Conservation (phyloP, 2,797 vertebrate genomes). For the Betta splendens region DNA sequence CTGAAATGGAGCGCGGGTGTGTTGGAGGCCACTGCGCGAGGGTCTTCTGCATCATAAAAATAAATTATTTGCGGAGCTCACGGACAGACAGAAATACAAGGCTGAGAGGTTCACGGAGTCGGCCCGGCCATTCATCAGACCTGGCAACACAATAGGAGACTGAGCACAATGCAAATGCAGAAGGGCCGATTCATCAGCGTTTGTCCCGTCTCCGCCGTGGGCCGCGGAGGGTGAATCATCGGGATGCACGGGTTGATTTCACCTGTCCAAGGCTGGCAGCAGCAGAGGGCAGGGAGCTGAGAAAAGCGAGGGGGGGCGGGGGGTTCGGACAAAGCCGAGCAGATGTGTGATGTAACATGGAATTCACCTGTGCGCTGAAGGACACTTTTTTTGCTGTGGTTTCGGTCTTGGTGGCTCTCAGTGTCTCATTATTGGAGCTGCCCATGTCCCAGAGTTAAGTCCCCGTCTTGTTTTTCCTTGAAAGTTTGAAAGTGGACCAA, state of each 20-base stretch:
- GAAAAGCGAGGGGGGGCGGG: conserved; percentile 27
- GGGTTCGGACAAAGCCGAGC: conserved; percentile 45
- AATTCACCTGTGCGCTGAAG: conserved; percentile 26
- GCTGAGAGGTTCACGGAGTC: conserved; percentile 23
- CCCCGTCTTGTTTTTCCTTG: conserved; percentile 3
- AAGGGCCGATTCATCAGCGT: conserved; percentile 65
- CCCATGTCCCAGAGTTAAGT: conserved; percentile 1
- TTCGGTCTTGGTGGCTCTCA: not conserved
- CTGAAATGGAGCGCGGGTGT: not conserved
- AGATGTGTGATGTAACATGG: conserved; percentile 33
- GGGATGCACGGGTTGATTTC: conserved; percentile 47
- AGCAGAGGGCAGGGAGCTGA: conserved; percentile 36
- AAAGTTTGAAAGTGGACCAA: conserved; percentile 45
- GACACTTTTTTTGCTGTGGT: conserved; percentile 6
- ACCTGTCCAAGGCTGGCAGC: conserved; percentile 40
- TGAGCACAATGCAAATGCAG: conserved; percentile 67
- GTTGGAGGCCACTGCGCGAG: not conserved
- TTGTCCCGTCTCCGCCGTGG: conserved; percentile 24
- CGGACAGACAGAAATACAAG: conserved; percentile 23
- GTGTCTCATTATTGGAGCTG: conserved; percentile 15
- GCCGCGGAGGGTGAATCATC: conserved; percentile 32
- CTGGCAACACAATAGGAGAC: conserved; percentile 60
- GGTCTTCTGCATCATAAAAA: conserved; percentile 5
- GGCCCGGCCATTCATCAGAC: conserved; percentile 54
- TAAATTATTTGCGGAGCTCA: conserved; percentile 25